These are phyloP conservation scores for Ochlodes sylvanus DNA, from an alignment of 2,888 invertebrate genomes.

Conservation along the genomic window DNA sequence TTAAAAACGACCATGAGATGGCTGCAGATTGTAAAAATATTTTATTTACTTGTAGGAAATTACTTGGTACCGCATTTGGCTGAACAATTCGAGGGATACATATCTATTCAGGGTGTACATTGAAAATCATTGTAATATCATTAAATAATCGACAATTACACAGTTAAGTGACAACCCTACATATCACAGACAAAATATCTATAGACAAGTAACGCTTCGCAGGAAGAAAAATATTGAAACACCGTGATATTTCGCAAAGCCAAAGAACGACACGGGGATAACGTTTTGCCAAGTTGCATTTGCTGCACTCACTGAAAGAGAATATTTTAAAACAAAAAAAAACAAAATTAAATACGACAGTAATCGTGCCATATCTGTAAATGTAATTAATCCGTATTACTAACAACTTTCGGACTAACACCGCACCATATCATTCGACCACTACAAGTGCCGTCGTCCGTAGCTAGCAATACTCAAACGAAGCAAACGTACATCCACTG, in stretches of 20 bases:
- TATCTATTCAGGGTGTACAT: slow-evolving; percentile 76
- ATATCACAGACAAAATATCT: slow-evolving; percentile 74
- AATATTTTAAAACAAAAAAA: slow-evolving; percentile 49
- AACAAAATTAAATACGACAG: slow-evolving; percentile 44
- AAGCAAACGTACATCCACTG: slow-evolving; percentile 41
- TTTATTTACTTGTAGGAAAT: slow-evolving; percentile 81
- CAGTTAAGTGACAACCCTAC: slow-evolving; percentile 59
- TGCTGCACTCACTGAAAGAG: slow-evolving; percentile 62
- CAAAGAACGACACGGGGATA: slow-evolving; percentile 73
- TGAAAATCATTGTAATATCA: slow-evolving; percentile 56
- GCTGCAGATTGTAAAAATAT: slow-evolving; percentile 81
- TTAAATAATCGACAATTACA: slow-evolving; percentile 47
- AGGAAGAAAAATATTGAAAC: slow-evolving; percentile 71
- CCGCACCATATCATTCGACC: slow-evolving; percentile 66
- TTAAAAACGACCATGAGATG: slow-evolving; percentile 83
- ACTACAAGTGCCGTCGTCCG: slow-evolving; percentile 57
- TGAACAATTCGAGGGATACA: slow-evolving; percentile 54
- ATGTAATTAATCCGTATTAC: slow-evolving; percentile 14
- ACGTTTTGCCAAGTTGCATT: slow-evolving; percentile 67
- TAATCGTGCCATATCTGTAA: slow-evolving; percentile 65
- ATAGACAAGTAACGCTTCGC: slow-evolving; percentile 51
- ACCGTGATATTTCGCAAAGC: slow-evolving; percentile 83
- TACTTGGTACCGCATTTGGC: slow-evolving; percentile 73
- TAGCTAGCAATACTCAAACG: slow-evolving; percentile 27
- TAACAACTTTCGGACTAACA: slow-evolving; percentile 29